A percentile compares a stretch with the other conserved stretches of the same genome.
These are phyloP conservation scores for Gallinago stenura DNA, from an alignment of 2,797 vertebrate species.

Conservation along the genomic window DNA sequence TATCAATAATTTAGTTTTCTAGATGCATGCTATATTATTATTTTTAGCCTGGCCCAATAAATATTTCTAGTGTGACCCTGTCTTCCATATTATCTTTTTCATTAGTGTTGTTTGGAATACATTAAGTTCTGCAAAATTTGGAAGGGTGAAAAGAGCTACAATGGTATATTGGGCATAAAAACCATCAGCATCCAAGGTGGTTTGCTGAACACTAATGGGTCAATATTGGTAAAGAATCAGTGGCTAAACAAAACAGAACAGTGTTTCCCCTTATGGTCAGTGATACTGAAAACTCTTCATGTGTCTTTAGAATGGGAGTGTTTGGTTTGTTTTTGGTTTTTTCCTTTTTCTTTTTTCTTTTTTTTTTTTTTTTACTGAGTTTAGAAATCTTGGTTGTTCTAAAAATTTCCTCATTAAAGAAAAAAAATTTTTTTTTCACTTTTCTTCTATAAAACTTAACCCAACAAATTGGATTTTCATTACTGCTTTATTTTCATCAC, in stretches of 20 bases:
- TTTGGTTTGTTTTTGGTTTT: not conserved
- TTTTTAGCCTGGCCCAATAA: not conserved
- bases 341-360: too few species aligned
- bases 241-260: not conserved
- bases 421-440: not conserved
- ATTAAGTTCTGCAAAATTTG: not conserved
- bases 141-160: not conserved
- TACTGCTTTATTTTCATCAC: not conserved
- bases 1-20: not conserved
- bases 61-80: not conserved
- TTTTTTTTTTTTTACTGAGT: accelerated
- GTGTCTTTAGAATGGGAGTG: not conserved
- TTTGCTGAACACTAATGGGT: not conserved
- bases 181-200: accelerated
- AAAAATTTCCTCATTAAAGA: not conserved
- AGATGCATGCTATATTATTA: not conserved
- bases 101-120: not conserved
- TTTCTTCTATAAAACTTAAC: not conserved
- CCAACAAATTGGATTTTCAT: not conserved
- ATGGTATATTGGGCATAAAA: not conserved
- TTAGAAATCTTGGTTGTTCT: not conserved
- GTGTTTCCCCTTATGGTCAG: not conserved
- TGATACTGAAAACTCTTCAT: not conserved
- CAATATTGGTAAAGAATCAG: not conserved
- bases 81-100: not conserved